These are phyloP conservation scores for Acanthurus tractus DNA, from an alignment of 2,797 vertebrate genomes.

Conservation along the genomic window DNA sequence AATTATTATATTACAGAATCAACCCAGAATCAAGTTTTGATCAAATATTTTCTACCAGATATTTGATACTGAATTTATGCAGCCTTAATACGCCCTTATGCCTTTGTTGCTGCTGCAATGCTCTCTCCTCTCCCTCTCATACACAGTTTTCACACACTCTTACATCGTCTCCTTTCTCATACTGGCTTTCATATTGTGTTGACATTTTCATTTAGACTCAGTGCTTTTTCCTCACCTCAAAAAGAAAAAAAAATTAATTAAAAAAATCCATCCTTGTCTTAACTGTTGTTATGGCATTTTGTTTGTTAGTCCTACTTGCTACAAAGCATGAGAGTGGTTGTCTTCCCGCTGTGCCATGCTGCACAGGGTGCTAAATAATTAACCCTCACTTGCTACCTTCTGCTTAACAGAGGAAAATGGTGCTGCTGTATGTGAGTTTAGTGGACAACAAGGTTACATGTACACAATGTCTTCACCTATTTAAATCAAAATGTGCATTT, in stretches of 20 bases:
- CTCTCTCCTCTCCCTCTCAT: background rate
- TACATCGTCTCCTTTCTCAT: background rate
- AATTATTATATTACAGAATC: conserved; percentile 8
- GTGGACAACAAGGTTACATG: conserved; percentile 28
- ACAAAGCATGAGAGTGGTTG: conserved; percentile 13
- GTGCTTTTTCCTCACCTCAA: background rate
- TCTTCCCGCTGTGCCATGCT: conserved; percentile 27
- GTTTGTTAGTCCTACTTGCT: conserved; percentile 44
- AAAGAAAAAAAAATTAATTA: background rate
- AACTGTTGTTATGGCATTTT: conserved; percentile 47
- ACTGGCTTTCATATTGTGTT: background rate
- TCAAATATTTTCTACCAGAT: background rate
- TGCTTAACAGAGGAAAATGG: conserved; percentile 34
- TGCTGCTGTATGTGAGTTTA: conserved; percentile 33
- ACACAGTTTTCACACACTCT: background rate
- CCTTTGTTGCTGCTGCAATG: background rate
- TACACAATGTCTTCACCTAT: conserved; percentile 1
- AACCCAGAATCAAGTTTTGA: background rate
- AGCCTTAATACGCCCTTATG: conserved; percentile 7
- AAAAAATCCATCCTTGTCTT: conserved; percentile 19
- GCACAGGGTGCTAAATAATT: conserved; percentile 65
- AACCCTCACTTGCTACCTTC: conserved; percentile 42
- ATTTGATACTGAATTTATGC: background rate
- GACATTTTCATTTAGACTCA: conserved; percentile 27
- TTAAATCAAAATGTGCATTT: background rate